Evolutionary conservation across 1,140 invertebrate genomes (phyloP), one percentile per base, ranked within the genome.

Genomic region (Oryctes rhinoceros): DNA sequence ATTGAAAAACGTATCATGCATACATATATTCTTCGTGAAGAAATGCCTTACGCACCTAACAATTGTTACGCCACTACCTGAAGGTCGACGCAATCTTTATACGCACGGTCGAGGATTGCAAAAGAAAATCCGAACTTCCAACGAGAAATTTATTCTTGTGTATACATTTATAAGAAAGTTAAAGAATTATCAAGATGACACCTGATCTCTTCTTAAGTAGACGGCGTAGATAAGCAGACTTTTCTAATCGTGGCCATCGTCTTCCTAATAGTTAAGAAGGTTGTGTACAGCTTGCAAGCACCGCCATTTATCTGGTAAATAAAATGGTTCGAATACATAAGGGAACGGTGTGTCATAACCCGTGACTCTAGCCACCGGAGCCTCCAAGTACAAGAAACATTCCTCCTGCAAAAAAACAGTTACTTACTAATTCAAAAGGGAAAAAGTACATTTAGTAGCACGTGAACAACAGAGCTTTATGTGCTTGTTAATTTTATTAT

Each of bases 271-370:
- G 78, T 94, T 91, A 0, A 97, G 85, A 6, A 96, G 86, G 82
- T 94, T 92, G 81, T 93, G 91, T 3, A 99, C 88, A 11, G 94
- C 95, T 78, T 96, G 93, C 76, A 97, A 91, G 86, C 96, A 98
- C 76, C 96, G 90, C 94, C 96, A 98, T 86, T 97, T 98, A 85
- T 96, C 94, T 5, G 98, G 98, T 79, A 99, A 87, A 88, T 99
- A 99, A 88, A 99, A 98, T 0, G 95, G 94, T 88, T 99, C 98
- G 88, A 94, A 98, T 4, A 99, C 91, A 89, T 98, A 96, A 7
- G 98, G 96, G 89, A 99, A 99, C 3, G 98, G 98, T 5, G 97
- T 97, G 89, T 99, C 98, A 91, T 96, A 98, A n/a, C 98, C 98
- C 71, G 96, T 94, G 3, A 99, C 95, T 86, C 98, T 91, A 74